Base-by-base conservation (phyloP, 2,888 invertebrate species). In the Tetragonula carbonaria region DNA sequence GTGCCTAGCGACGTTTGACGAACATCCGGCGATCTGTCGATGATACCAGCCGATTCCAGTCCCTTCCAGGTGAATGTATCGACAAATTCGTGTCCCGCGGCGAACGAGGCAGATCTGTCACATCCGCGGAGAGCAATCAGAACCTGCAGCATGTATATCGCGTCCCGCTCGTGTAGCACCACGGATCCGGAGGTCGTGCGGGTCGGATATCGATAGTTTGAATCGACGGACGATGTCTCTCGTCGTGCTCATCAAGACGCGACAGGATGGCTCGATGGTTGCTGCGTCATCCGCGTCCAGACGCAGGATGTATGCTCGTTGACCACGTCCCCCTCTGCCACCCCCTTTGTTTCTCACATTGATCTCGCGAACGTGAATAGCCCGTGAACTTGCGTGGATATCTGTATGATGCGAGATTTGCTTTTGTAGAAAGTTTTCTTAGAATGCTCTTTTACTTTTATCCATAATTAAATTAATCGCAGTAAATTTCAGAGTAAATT, bases 121-220 rank as follows among this genome's bases (percentile, higher is more conserved):
- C 86, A 87, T 91, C 88, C 81, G 86, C 87, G 86, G 89, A 89
- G 90, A 89, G 91, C 90, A 93, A 92, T 92, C 92, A 93, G 90
- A 90, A 88, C 91, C 90, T 88, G 89, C 87, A 84, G 89, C 90
- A 86, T 78, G 87, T 86, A 82, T 84, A 87, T 88, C 84, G 88
- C 83, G 82, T 84, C 87, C 74, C 75, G 78, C 85, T 82, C 81
- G 85, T 84, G 87, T 87, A 84, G 81, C 76, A 18, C 87, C 62
- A 77, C 74, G 87, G 86, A 80, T 80, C 80, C 70, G 85, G 81
- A 85, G 92, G 91, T 91, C 90, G 87, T 74, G 57, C 81, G 89
- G 93, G 93, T 93, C 93, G 92, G 86, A 88, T 93, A 93, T 93
- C 93, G 93, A 93, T 93, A 93, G 93, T 92, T 93, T 86, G 91